Percentiles rank a stretch among this genome's conserved stretches.
These are phyloP conservation scores for Leptopilina clavipes DNA, from an alignment of 1,140 invertebrate species.

Conservation along the genomic window DNA sequence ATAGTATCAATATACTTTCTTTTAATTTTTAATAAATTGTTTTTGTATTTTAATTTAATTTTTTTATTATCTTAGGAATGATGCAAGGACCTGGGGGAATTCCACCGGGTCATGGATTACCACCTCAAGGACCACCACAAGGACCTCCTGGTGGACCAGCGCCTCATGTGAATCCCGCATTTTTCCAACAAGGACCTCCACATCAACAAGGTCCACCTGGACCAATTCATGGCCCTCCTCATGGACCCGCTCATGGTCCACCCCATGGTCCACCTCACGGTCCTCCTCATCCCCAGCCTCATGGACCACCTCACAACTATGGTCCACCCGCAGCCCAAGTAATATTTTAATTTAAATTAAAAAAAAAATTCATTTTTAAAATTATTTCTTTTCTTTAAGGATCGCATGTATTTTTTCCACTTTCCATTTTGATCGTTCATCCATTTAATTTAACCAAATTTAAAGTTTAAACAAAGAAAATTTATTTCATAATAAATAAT, in stretches of 20 bases:
- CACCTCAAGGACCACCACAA: slow-evolving; percentile 27
- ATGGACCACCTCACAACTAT: slow-evolving; percentile 78
- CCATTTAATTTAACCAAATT: too few relatives aligned
- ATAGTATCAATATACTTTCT: too few relatives aligned
- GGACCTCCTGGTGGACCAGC: slow-evolving; percentile 78
- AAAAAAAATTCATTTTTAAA: too few relatives aligned
- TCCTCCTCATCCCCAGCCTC: slow-evolving; percentile 77
- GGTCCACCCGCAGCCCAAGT: slow-evolving; percentile 72
- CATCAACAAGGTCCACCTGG: slow-evolving; percentile 76
- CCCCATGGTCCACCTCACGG: slow-evolving; percentile 77
- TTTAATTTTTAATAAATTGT: too few relatives aligned
- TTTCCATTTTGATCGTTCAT: not conserved
- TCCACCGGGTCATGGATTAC: slow-evolving; percentile 12
- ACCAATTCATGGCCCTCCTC: slow-evolving; percentile 81
- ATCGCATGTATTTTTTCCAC: not conserved
- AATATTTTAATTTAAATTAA: slow-evolving; percentile 43
- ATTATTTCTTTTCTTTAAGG: not conserved
- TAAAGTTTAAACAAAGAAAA: too few relatives aligned
- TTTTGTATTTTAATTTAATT: not conserved
- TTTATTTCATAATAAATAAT: too few relatives aligned
- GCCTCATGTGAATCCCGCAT: slow-evolving; percentile 66
- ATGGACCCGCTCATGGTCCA: slow-evolving; percentile 91
- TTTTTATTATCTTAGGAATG: slow-evolving; percentile 56
- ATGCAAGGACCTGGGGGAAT: slow-evolving; percentile 75
- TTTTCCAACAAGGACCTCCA: slow-evolving; percentile 69